These are phyloP conservation scores for Thymallus thymallus DNA, from an alignment of 2,113 vertebrate genomes.

Conservation along the genomic window DNA sequence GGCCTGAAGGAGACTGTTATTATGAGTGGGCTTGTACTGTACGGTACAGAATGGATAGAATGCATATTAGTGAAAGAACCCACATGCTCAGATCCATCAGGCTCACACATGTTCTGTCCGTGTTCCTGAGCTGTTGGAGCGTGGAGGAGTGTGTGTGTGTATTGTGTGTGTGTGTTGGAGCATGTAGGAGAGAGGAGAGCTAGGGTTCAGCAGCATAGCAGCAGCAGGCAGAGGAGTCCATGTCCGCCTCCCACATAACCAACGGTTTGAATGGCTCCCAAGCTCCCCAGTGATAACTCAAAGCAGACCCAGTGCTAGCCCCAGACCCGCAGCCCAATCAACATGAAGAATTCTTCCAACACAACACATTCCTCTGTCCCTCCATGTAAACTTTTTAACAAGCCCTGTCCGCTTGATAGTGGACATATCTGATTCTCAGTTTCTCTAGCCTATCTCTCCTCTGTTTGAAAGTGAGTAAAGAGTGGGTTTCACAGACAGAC, in stretches of 20 bases:
- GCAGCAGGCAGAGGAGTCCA: slow-evolving; percentile 15
- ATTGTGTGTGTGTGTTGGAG: no score
- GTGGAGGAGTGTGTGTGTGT: background rate
- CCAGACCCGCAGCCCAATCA: slow-evolving; percentile 24
- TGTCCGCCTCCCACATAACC: slow-evolving; percentile 18
- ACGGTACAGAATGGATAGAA: background rate
- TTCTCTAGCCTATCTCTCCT: background rate
- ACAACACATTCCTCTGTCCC: slow-evolving; percentile 14
- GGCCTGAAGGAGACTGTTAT: no score
- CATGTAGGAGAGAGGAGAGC: background rate
- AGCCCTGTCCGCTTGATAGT: background rate
- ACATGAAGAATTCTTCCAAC: slow-evolving; percentile 21
- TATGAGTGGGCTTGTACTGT: background rate
- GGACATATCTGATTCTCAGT: background rate
- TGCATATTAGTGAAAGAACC: background rate
- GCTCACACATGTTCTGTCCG: background rate
- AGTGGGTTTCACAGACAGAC: background rate
- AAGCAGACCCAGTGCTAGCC: slow-evolving; percentile 41
- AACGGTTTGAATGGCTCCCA: slow-evolving; percentile 30
- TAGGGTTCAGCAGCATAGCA: background rate
- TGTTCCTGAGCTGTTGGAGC: background rate
- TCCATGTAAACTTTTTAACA: slow-evolving; percentile 4
- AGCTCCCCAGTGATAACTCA: slow-evolving; percentile 46
- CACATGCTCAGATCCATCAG: background rate
- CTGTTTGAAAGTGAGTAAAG: slow-evolving; percentile 1